A percentile compares a stretch with the other conserved stretches of the same genome.
Conservation (phyloP, 2,888 invertebrate species). For the Melanophora roralis region DNA sequence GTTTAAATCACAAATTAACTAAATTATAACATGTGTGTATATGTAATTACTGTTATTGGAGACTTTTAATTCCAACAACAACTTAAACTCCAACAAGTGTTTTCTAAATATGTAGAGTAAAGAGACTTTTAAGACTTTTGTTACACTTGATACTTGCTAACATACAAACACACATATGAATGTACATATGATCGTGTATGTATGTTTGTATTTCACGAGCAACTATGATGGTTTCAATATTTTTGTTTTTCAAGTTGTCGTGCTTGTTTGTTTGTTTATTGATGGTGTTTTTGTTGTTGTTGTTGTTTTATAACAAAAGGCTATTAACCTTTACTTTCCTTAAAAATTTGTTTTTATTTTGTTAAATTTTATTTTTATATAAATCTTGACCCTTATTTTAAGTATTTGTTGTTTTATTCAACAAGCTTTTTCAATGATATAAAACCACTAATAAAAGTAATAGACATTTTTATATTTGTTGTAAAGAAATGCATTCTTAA, state of each 20-base stretch:
- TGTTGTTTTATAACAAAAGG: constrained; percentile 20
- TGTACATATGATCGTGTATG: no score
- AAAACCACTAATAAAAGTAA: no score
- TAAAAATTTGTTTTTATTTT: constrained; percentile 23
- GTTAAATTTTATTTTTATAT: not conserved
- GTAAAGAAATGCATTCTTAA: constrained; percentile 18
- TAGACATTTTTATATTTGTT: constrained; percentile 4
- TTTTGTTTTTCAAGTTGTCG: not conserved
- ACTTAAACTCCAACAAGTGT: no score
- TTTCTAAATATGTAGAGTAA: no score
- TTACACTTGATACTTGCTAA: no score
- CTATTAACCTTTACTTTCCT: constrained; percentile 50
- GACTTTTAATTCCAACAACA: no score
- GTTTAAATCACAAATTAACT: not conserved
- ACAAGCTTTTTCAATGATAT: constrained; percentile 10
- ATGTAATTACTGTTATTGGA: no score
- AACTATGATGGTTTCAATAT: not conserved
- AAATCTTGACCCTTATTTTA: constrained; percentile 25
- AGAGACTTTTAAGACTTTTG: no score
- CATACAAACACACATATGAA: no score
- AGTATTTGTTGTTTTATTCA: constrained; percentile 8
- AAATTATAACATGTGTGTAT: not conserved
- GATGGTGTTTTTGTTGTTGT: not conserved
- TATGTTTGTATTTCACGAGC: no score
- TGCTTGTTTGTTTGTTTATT: not conserved